phyloP scores from a whole-genome alignment of 2,797 vertebrate species.

The Buphagus erythrorhynchus region DNA sequence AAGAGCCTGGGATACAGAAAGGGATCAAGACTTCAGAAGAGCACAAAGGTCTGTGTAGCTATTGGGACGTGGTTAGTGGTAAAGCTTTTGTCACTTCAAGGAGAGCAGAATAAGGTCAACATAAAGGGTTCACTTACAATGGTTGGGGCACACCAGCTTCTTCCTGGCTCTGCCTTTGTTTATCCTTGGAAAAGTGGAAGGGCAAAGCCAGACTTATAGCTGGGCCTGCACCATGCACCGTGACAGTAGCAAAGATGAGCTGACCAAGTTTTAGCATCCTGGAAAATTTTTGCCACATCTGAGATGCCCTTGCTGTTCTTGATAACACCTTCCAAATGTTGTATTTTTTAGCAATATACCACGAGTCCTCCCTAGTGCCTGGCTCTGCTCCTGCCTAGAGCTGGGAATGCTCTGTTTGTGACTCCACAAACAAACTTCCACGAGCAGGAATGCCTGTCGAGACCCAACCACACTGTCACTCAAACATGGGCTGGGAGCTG shows the following conservation, averaged over 20 bases:
- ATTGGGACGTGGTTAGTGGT: not conserved
- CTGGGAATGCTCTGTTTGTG: not conserved
- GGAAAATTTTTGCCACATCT: not conserved
- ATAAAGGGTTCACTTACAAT: not conserved
- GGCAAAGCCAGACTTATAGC: not conserved
- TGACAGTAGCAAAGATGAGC: not conserved
- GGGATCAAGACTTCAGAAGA: not conserved
- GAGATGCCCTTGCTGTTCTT: not conserved
- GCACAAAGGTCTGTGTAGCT: not conserved
- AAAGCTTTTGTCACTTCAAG: slow-evolving; percentile 1
- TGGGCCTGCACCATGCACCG: not conserved
- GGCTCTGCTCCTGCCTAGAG: not conserved
- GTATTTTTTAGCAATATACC: not conserved
- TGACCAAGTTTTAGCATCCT: not conserved
- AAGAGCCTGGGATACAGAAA: not conserved
- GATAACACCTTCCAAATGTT: not conserved
- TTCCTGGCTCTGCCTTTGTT: not conserved
- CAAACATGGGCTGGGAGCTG: not conserved
- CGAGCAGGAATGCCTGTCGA: not conserved
- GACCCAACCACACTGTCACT: not conserved
- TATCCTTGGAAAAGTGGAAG: not conserved
- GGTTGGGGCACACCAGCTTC: not conserved
- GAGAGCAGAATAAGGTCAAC: not conserved
- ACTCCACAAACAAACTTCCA: not conserved
- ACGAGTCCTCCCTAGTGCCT: not conserved